These are phyloP conservation scores for Thera britannica DNA, from an alignment of 2,888 invertebrate genomes.

Conservation along the genomic window DNA sequence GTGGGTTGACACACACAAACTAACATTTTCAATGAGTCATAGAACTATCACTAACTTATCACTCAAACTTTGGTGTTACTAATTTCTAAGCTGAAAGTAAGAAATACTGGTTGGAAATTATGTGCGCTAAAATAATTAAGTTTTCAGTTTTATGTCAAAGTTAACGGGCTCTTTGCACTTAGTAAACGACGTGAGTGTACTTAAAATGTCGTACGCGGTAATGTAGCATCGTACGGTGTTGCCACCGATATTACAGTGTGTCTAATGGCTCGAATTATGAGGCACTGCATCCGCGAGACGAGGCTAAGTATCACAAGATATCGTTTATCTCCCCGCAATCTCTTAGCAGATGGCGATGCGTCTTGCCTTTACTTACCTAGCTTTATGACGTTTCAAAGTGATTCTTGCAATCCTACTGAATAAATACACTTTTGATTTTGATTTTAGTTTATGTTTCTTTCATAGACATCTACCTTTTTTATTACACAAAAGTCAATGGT, in stretches of 20 bases:
- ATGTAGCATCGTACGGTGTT: constrained; percentile 37
- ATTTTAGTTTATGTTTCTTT: constrained; percentile 5
- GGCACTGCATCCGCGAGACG: constrained; percentile 48
- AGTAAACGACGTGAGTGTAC: constrained; percentile 41
- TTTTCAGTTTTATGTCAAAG: constrained; percentile 23
- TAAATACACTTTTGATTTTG: too few species aligned
- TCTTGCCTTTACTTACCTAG: not conserved
- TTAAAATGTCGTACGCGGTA: constrained; percentile 46
- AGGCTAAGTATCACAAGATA: constrained; percentile 43
- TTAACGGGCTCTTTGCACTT: constrained; percentile 34
- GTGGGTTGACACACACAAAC: constrained; percentile 88
- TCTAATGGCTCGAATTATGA: constrained; percentile 51
- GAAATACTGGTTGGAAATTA: constrained; percentile 55
- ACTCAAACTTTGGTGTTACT: constrained; percentile 63
- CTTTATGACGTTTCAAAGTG: too few species aligned
- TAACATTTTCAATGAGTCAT: constrained; percentile 83
- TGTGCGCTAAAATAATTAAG: constrained; percentile 25
- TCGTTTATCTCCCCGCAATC: constrained; percentile 38
- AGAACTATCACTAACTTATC: constrained; percentile 61
- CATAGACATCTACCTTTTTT: not conserved
- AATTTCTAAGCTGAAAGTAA: constrained; percentile 31
- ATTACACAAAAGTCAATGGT: not conserved
- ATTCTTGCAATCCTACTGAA: too few species aligned
- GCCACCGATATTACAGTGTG: constrained; percentile 56
- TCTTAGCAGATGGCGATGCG: constrained; percentile 24